Percentiles rank a stretch among this genome's conserved stretches.
These are phyloP conservation scores for Lepus timidus DNA, from an alignment of 2,113 vertebrate genomes.

Conservation along the genomic window DNA sequence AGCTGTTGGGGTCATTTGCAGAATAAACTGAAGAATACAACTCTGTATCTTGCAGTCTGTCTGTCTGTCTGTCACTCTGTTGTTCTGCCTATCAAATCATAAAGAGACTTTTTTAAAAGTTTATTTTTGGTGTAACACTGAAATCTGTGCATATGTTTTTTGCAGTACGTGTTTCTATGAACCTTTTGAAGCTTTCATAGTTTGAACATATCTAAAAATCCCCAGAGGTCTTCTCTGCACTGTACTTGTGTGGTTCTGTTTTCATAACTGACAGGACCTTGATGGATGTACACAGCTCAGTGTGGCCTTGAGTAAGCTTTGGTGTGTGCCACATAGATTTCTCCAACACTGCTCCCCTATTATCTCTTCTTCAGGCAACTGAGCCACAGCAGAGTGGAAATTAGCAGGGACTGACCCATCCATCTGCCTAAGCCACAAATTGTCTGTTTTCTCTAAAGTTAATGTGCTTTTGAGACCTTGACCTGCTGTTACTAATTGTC, in stretches of 20 bases:
- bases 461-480: conserved; percentile 38
- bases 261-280: not conserved
- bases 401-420: not conserved
- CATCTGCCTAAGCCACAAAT: not conserved
- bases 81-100: too few species aligned
- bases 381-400: not conserved
- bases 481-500: conserved; percentile 38
- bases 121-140: too few species aligned
- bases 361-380: not conserved
- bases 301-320: not conserved
- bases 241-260: not conserved
- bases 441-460: conserved; percentile 14
- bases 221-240: not conserved
- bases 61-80: too few species aligned
- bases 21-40: too few species aligned
- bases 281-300: not conserved
- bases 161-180: too few species aligned
- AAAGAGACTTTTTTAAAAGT: too few species aligned
- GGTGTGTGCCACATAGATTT: conserved; percentile 21
- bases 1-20: too few species aligned
- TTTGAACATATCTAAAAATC: not conserved
- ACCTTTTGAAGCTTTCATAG: not conserved
- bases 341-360: not conserved
- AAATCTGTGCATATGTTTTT: too few species aligned
- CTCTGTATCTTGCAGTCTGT: too few species aligned